Evolutionary conservation across 2,113 vertebrate species (phyloP), one percentile per base, ranked within the genome.

Genomic region (mouse (Mus musculus)): DNA sequence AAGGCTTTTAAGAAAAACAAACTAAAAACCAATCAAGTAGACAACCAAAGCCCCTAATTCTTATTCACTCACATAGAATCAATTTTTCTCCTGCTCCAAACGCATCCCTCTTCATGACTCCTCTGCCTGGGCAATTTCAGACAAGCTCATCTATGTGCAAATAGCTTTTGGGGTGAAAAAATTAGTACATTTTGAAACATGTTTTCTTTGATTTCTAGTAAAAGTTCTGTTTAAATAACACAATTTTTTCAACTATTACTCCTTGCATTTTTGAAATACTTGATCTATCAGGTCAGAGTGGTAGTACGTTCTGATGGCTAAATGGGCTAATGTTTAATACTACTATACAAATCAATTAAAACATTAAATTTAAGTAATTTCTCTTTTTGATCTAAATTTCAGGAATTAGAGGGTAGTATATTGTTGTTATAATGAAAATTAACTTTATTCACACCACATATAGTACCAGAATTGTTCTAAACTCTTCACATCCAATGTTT

Each of bases 181-280:
- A 33, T 95, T 73, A 90, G 59, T 90, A 54, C 12, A 82, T 88
- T 95, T 94, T 63, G n/a, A 90, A 86, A 77, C 8, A 85, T 72
- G 39, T 84, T 95, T 90, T 88, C 36, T 86, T 93, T 75, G 11
- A 28, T 75, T 90, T 33, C n/a, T 94, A 46, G 20, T 95, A 0
- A 61, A 94, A 93, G 0, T 80, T 72, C 19, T 88, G 8, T 92
- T 98, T 89, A 61, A 0, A 76, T 46, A 59, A 92, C 46, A 26
- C 30, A 49, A 88, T 88, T 96, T 16, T 86, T 91, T 95, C 46
- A 96, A 88, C 12, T 93, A 71, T 89, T 80, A 85, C 46, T 85
- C 76, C 78, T 89, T 88, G 91, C 94, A 90, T 94, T 30, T 85
- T 54, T 88, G 56, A 94, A 93, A 88, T 90, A 88, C 65, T 92